These are phyloP conservation scores for Petrocephalus sullivani DNA, from an alignment of 2,797 vertebrate species.

Conservation along the genomic window DNA sequence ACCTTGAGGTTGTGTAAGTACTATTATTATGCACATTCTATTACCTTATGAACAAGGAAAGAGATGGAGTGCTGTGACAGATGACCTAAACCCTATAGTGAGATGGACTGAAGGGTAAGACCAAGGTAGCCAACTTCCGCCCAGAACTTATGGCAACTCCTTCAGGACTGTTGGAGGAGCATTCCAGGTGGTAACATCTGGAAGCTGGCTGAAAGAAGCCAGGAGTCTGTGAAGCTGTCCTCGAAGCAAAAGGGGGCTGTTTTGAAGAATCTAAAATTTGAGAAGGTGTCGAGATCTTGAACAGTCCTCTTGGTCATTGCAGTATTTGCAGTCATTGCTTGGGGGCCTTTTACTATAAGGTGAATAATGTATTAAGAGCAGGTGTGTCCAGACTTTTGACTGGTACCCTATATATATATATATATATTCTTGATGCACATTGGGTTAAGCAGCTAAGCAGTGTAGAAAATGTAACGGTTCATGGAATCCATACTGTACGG, in stretches of 20 bases:
- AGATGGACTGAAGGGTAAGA: background rate
- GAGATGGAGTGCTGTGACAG: background rate
- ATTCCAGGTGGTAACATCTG: background rate
- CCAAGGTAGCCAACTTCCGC: background rate
- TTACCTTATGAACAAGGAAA: background rate
- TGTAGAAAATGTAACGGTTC: background rate
- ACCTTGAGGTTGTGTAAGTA: background rate
- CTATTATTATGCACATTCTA: background rate
- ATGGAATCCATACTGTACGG: background rate
- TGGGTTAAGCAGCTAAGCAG: background rate
- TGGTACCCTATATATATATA: background rate
- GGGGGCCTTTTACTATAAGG: background rate
- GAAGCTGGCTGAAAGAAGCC: background rate
- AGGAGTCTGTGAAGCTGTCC: background rate
- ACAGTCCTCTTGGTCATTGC: background rate
- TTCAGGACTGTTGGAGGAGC: background rate
- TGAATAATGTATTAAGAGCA: background rate
- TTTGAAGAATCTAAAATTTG: background rate
- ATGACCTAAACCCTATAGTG: background rate
- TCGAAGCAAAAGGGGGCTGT: background rate
- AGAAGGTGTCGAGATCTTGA: background rate
- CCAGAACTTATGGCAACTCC: background rate
- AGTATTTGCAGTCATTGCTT: background rate
- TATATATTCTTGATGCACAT: background rate
- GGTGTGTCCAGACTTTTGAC: background rate